phyloP scores from a whole-genome alignment of 2,888 invertebrate genomes.

The Drosophila bunnanda region DNA sequence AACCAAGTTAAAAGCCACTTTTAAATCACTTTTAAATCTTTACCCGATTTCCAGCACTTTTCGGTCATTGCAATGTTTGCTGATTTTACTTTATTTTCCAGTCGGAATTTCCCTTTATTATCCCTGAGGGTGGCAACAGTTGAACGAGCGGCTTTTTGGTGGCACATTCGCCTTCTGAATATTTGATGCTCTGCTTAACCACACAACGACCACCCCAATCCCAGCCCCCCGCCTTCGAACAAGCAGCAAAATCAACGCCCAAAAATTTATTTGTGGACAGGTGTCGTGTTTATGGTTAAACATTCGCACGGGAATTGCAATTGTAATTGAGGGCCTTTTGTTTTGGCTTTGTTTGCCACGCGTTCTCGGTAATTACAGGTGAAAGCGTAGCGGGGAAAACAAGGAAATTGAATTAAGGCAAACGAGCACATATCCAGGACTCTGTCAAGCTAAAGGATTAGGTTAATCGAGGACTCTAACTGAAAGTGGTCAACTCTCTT shows the following conservation, averaged over 20 bases:
- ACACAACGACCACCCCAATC: background rate
- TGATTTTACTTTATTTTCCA: slow-evolving; percentile 1
- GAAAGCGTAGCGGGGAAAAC: background rate
- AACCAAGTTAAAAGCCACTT: no score
- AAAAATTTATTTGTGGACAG: slow-evolving; percentile 44
- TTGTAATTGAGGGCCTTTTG: slow-evolving; percentile 39
- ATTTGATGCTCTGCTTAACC: slow-evolving; percentile 38
- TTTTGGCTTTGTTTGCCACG: slow-evolving; percentile 23
- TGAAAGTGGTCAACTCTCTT: slow-evolving; percentile 25
- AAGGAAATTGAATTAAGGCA: slow-evolving; percentile 26
- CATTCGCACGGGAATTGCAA: slow-evolving; percentile 41
- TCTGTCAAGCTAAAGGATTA: slow-evolving; percentile 20
- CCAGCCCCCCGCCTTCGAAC: background rate
- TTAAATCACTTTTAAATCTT: background rate
- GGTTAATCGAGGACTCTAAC: slow-evolving; percentile 16
- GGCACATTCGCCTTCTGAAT: slow-evolving; percentile 35
- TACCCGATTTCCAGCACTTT: background rate
- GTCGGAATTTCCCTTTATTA: slow-evolving; percentile 5
- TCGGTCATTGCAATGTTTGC: background rate
- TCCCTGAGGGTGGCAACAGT: slow-evolving; percentile 21
- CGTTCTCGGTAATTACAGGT: slow-evolving; percentile 24
- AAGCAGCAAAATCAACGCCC: slow-evolving; percentile 30
- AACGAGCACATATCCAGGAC: background rate
- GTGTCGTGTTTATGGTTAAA: slow-evolving; percentile 48
- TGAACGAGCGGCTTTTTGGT: slow-evolving; percentile 26